Base-by-base conservation (phyloP, 2,797 vertebrate genomes). In the Rhyacichthys aspro region DNA sequence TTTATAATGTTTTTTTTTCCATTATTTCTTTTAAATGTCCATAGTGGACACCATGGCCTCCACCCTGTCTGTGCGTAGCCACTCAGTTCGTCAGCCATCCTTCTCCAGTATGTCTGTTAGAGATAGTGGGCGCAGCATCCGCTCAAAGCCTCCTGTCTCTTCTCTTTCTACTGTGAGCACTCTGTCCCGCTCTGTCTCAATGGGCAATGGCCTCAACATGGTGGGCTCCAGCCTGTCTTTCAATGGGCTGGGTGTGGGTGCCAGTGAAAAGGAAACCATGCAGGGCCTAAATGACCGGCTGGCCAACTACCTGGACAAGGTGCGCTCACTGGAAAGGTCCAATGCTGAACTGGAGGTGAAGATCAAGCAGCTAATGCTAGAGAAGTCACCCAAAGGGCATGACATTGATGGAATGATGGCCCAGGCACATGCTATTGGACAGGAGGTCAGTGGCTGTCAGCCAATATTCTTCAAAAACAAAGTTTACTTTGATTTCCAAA, bases 181-280 rank as follows among this genome's bases (percentile, higher is more conserved):
- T 10, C n/a, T 93, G 71, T 85, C 87, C 15, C 78, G 76, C 49
- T 89, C 87, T 0, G 28, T 85, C 49, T 93, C 90, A 0, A 61
- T 92, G 83, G 93, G 93, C 14, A 89, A 91, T 3, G 81, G 82
- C 12, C 86, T 91, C 62, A 86, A 90, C 61, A 17, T 82, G 68
- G 72, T 89, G 63, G 83, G 86, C 49, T 55, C 83, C 77, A 64
- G 70, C 66, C 62, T 86, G 9, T 85, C 87, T 59, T 11, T 88
- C 55, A 91, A 90, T 0, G 83, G 87, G 38, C 42, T 89, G 43
- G 28, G 58, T 1, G 48, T 57, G 0, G 81, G 79, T 0, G 36
- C 75, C 61, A 93, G 80, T 1, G 92, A 92, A 15, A 94, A 94
- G 74, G 91, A 94, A 67, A 89, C 91, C 48, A 93, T 94, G 93